Evolutionary conservation across 2,888 invertebrate species (phyloP).

Genomic region (Lithophane leautieri): DNA sequence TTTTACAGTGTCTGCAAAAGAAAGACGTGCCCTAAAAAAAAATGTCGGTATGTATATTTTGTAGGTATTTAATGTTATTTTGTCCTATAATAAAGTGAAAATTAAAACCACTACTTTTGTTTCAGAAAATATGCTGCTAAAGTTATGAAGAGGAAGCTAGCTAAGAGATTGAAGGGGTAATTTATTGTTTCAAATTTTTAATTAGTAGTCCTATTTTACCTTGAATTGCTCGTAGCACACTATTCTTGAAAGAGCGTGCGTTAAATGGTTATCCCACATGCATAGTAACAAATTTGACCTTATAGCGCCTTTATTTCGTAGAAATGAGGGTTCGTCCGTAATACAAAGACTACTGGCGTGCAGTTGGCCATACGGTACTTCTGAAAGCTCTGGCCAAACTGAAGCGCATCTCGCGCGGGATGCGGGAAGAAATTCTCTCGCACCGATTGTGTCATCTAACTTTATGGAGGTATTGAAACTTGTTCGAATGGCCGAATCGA

Average conservation of each 20-base stretch:
- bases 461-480: too few relatives aligned
- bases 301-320: background rate
- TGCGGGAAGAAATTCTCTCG: background rate
- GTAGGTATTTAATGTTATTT: background rate
- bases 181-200: background rate
- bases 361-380: background rate
- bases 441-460: background rate
- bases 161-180: conserved; percentile 60
- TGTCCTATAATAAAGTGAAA: background rate
- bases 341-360: background rate
- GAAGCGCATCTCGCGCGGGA: background rate
- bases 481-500: background rate
- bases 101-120: conserved; percentile 8
- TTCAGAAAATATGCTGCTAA: conserved; percentile 72
- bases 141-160: conserved; percentile 57
- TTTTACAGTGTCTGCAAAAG: conserved; percentile 77
- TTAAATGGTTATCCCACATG: background rate
- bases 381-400: background rate
- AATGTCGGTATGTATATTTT: conserved; percentile 76
- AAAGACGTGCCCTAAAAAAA: conserved; percentile 76
- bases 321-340: background rate
- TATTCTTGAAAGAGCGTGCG: background rate
- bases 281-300: too few relatives aligned
- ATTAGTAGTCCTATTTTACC: background rate
- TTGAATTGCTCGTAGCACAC: background rate